These are phyloP conservation scores for Yoshiicerus persimilis DNA, from an alignment of 1,140 invertebrate species.

Conservation along the genomic window DNA sequence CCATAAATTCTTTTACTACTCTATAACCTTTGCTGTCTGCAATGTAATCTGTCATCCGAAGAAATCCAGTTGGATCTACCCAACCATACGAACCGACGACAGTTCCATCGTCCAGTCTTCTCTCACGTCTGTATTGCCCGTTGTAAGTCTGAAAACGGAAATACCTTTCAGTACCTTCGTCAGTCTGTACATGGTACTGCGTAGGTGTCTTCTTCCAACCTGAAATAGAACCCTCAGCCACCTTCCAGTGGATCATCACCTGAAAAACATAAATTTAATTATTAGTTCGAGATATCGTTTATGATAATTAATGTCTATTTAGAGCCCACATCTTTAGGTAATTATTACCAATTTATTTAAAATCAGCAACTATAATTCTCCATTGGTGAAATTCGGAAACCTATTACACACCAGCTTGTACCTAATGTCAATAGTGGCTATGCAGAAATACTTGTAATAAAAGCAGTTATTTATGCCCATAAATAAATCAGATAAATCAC, in stretches of 20 bases:
- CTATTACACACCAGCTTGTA: too few relatives aligned
- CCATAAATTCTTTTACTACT: constrained; percentile 48
- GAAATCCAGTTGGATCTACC: constrained; percentile 78
- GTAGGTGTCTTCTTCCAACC: constrained; percentile 63
- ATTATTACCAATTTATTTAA: too few relatives aligned
- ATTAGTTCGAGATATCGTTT: too few relatives aligned
- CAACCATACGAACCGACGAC: constrained; percentile 66
- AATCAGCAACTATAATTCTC: too few relatives aligned
- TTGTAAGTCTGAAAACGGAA: constrained; percentile 78
- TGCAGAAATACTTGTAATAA: too few relatives aligned
- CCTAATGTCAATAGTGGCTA: too few relatives aligned
- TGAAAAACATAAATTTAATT: background rate
- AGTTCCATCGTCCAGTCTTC: constrained; percentile 62
- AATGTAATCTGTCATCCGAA: constrained; percentile 81
- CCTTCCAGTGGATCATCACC: background rate
- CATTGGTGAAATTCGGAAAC: too few relatives aligned
- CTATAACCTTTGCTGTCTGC: constrained; percentile 64
- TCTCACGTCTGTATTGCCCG: constrained; percentile 84
- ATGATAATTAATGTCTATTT: too few relatives aligned
- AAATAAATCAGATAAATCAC: background rate
- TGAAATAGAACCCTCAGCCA: constrained; percentile 37
- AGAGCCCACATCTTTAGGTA: too few relatives aligned
- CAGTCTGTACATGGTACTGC: constrained; percentile 89
- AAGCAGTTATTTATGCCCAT: too few relatives aligned
- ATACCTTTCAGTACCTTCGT: constrained; percentile 70